Evolutionary conservation across 1,140 invertebrate species (phyloP).

Genomic region (Trachelipus rathkii): DNA sequence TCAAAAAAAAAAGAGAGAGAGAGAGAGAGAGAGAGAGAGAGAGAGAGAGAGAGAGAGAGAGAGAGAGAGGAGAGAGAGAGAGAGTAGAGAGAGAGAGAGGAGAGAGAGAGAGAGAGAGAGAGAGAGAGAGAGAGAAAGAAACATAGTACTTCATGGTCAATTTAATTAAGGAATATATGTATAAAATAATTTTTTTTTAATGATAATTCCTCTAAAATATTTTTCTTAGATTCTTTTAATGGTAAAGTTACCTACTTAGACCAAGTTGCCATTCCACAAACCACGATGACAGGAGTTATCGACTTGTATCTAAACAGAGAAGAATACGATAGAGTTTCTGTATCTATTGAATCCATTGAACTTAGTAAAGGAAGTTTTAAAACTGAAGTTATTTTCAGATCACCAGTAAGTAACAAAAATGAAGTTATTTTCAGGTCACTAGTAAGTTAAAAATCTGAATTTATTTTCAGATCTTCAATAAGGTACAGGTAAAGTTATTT

Average conservation of each 20-base stretch:
- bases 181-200: too few relatives aligned
- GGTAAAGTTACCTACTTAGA: neutral
- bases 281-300: neutral
- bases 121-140: too few relatives aligned
- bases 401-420: neutral
- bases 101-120: too few relatives aligned
- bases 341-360: neutral
- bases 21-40: too few relatives aligned
- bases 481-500: neutral
- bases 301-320: neutral
- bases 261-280: neutral
- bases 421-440: neutral
- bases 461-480: too few relatives aligned
- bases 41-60: too few relatives aligned
- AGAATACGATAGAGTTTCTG: neutral
- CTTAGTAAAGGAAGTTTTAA: neutral
- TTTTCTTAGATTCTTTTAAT: neutral
- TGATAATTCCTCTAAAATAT: neutral
- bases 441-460: too few relatives aligned
- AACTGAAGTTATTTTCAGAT: conserved; percentile 2
- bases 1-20: too few relatives aligned
- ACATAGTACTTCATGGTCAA: too few relatives aligned
- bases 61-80: too few relatives aligned
- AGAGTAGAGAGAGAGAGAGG: too few relatives aligned
- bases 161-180: too few relatives aligned